These are phyloP conservation scores for Myocastor coypus DNA, from an alignment of 2,113 vertebrate species.

Conservation along the genomic window DNA sequence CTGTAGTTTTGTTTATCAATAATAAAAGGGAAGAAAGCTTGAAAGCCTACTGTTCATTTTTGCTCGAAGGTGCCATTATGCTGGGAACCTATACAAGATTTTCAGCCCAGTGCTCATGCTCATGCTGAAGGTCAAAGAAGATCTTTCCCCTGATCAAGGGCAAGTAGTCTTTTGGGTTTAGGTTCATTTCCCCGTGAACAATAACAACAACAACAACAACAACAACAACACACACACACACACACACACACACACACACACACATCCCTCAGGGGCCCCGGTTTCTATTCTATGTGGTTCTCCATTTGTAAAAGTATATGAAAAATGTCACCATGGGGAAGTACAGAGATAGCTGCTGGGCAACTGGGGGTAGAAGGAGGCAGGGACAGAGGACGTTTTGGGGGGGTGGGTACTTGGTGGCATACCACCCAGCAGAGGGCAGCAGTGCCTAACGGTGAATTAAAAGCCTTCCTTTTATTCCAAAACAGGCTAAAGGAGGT, in stretches of 20 bases:
- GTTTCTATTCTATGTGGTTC: constrained; percentile 31
- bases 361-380: not conserved
- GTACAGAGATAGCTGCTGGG: not conserved
- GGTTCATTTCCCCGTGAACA: not conserved
- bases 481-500: not conserved
- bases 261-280: not conserved
- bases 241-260: not conserved
- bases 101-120: not conserved
- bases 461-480: not conserved
- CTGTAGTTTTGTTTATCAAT: constrained; percentile 10
- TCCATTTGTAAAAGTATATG: not conserved
- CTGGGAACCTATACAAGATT: not conserved
- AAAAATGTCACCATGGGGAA: not conserved
- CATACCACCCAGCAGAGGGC: constrained; percentile 83
- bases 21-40: constrained; percentile 41
- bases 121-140: not conserved
- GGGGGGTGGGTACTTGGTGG: constrained; percentile 12
- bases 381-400: not conserved
- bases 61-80: not conserved
- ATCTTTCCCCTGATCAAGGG: not conserved
- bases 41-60: not conserved
- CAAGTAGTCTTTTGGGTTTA: constrained; percentile 4
- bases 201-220: too few relatives aligned
- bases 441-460: constrained; percentile 73
- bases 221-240: not conserved